These are phyloP conservation scores for Patella depressa DNA, from an alignment of 2,888 invertebrate species.

Conservation along the genomic window DNA sequence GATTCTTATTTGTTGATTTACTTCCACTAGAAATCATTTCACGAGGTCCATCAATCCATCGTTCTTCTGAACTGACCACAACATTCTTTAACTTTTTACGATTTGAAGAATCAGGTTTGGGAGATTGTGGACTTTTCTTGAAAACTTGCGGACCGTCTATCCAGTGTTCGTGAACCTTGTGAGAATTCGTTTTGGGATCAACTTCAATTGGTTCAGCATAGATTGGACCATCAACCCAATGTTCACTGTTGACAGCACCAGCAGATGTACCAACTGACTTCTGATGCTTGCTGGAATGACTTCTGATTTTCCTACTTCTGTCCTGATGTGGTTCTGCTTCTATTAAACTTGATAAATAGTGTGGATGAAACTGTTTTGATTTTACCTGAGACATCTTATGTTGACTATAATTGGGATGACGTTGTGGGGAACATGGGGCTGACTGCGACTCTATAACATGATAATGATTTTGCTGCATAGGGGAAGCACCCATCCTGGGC, in stretches of 20 bases:
- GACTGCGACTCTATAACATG: conserved; percentile 17
- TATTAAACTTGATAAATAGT: background rate
- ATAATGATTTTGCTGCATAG: background rate
- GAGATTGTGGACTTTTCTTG: background rate
- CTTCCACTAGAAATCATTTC: conserved; percentile 54
- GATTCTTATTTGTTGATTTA: conserved; percentile 16
- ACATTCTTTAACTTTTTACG: conserved; percentile 5
- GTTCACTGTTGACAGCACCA: background rate
- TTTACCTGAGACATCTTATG: background rate
- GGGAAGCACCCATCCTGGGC: background rate
- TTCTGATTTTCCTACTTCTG: background rate
- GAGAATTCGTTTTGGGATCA: conserved; percentile 17
- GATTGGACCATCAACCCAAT: conserved; percentile 4
- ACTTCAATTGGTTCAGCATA: conserved; percentile 28
- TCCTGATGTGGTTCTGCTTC: background rate
- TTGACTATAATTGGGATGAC: conserved; percentile 1
- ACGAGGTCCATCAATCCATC: conserved; percentile 69
- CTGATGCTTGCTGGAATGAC: background rate
- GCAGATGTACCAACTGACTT: background rate
- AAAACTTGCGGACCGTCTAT: conserved; percentile 85
- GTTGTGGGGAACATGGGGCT: conserved; percentile 38
- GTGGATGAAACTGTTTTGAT: background rate
- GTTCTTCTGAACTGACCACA: conserved; percentile 75
- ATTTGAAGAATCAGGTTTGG: background rate
- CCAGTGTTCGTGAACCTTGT: conserved; percentile 83